Conservation (phyloP, 2,888 invertebrate genomes). For the Priocnemis perturbator region DNA sequence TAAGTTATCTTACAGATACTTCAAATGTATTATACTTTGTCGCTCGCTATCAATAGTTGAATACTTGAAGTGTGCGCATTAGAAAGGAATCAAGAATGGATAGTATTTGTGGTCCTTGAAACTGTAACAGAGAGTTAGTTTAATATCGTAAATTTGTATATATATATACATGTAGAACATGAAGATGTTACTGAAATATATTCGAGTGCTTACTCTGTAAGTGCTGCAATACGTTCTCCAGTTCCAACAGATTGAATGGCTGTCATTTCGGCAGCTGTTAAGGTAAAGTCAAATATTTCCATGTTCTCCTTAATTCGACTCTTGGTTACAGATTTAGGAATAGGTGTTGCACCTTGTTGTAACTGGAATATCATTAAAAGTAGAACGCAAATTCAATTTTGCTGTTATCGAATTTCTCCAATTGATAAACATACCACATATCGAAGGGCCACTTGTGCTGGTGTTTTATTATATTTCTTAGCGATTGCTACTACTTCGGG, state of each 20-base stretch:
- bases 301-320: slow-evolving; percentile 80
- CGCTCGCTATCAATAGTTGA: no score
- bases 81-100: slow-evolving; percentile 57
- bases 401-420: no score
- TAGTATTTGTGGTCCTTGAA: slow-evolving; percentile 57
- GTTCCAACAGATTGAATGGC: slow-evolving; percentile 76
- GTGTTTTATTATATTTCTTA: slow-evolving; percentile 80
- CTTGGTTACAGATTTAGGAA: slow-evolving; percentile 82
- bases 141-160: not conserved
- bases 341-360: slow-evolving; percentile 76
- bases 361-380: slow-evolving; percentile 41
- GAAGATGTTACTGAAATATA: not conserved
- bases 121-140: slow-evolving; percentile 51
- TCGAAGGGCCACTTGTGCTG: slow-evolving; percentile 83
- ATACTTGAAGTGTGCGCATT: not conserved
- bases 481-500: slow-evolving; percentile 80
- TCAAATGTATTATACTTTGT: no score
- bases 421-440: slow-evolving; percentile 76
- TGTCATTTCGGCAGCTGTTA: slow-evolving; percentile 77
- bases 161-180: not conserved
- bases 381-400: not conserved
- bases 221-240: slow-evolving; percentile 81
- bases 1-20: no score
- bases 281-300: slow-evolving; percentile 80
- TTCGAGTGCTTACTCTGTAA: slow-evolving; percentile 77